phyloP scores from a whole-genome alignment of 2,888 invertebrate species.

The Papilio elwesi region DNA sequence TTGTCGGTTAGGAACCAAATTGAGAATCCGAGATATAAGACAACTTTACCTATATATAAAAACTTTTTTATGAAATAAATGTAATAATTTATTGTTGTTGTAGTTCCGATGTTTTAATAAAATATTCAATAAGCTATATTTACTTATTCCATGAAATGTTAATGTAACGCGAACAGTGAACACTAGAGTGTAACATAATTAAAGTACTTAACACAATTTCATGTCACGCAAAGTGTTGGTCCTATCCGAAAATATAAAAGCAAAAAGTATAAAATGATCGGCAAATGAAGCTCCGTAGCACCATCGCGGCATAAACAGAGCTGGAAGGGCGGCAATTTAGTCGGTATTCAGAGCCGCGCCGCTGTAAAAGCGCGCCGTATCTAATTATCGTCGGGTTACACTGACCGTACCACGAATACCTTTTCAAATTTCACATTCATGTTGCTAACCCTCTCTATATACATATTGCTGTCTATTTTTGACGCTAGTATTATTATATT shows the following conservation, averaged over 20 bases:
- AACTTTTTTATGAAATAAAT: no score
- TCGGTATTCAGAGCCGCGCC: constrained; percentile 77
- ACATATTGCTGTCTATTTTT: constrained; percentile 21
- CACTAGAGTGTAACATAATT: constrained; percentile 22
- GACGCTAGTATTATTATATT: constrained; percentile 6
- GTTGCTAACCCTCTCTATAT: constrained; percentile 13
- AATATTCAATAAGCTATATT: background rate
- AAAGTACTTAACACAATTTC: constrained; percentile 27
- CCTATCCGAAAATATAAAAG: constrained; percentile 31
- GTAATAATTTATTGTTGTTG: no score
- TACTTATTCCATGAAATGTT: constrained; percentile 1
- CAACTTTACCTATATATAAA: no score
- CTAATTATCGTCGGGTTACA: constrained; percentile 80
- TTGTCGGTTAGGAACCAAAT: no score
- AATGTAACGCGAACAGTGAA: background rate
- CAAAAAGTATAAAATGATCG: constrained; percentile 56
- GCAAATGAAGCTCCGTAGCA: constrained; percentile 65
- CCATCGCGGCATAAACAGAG: constrained; percentile 75
- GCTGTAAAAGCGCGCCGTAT: constrained; percentile 83
- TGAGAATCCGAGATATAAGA: no score
- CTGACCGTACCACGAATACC: constrained; percentile 59
- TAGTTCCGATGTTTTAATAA: no score
- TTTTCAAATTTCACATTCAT: constrained; percentile 54
- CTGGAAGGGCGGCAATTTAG: constrained; percentile 82
- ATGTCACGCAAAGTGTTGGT: constrained; percentile 27